Conservation (phyloP, 1,140 invertebrate species). For the Oscheius sp. region DNA sequence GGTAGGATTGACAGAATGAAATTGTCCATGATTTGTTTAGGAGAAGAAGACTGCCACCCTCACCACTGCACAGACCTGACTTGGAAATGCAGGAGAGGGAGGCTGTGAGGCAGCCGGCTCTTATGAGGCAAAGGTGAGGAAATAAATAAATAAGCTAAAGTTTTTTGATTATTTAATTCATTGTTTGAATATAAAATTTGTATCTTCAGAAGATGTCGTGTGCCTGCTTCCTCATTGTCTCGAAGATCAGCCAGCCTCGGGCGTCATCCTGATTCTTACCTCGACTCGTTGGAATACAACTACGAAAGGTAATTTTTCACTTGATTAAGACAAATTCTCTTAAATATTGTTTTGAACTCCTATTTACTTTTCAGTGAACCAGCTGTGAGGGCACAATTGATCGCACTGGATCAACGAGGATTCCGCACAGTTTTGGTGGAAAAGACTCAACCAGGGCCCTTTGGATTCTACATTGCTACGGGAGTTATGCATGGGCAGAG, state of each 20-base stretch:
- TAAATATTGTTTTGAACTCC: background rate
- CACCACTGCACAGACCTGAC: conserved; percentile 13
- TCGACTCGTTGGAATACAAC: background rate
- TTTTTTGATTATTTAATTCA: background rate
- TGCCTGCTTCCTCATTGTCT: background rate
- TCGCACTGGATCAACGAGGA: conserved; percentile 27
- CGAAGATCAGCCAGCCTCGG: conserved; percentile 7
- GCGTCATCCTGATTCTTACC: background rate
- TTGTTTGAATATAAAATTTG: background rate
- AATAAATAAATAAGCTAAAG: background rate
- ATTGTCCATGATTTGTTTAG: background rate
- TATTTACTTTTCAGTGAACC: background rate
- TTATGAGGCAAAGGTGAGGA: conserved; percentile 6
- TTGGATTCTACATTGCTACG: conserved; percentile 35
- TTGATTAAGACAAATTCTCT: background rate
- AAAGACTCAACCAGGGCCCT: conserved; percentile 34
- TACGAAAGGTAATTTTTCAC: background rate
- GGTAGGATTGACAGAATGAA: background rate
- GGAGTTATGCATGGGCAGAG: conserved; percentile 32
- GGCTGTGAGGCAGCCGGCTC: conserved; percentile 3
- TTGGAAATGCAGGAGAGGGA: background rate
- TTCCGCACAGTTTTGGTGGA: conserved; percentile 28
- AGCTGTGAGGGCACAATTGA: conserved; percentile 30
- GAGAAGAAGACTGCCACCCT: conserved; percentile 13
- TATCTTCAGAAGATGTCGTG: background rate